phyloP scores from a whole-genome alignment of 2,797 vertebrate species.

The Syngnathus acus region DNA sequence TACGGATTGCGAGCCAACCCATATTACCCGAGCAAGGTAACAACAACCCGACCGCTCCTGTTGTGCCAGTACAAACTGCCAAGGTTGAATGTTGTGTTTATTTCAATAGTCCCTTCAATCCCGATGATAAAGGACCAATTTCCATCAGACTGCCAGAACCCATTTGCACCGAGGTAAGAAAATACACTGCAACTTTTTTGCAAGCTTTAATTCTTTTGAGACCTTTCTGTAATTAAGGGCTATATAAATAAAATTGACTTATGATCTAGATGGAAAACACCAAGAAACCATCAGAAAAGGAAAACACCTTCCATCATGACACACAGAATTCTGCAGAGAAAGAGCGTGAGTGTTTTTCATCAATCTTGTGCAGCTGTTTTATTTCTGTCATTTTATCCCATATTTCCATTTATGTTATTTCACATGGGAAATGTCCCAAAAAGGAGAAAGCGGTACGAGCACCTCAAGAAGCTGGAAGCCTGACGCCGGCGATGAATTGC shows the following conservation, averaged over 20 bases:
- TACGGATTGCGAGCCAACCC: conserved; percentile 53
- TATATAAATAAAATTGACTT: neutral
- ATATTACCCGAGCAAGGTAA: conserved; percentile 60
- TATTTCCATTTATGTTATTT: neutral
- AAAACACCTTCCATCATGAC: conserved; percentile 41
- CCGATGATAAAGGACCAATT: conserved; percentile 37
- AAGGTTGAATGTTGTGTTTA: neutral
- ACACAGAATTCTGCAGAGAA: conserved; percentile 37
- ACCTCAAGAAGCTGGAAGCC: conserved; percentile 26
- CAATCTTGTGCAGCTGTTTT: neutral
- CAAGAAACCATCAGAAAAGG: conserved; percentile 35
- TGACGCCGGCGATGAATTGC: conserved; percentile 19
- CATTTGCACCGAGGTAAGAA: conserved; percentile 62
- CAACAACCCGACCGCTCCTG: neutral
- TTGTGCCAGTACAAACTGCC: neutral
- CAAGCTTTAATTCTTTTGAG: neutral
- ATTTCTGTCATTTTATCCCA: neutral
- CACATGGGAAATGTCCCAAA: neutral
- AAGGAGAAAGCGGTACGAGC: conserved; percentile 36
- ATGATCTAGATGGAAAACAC: conserved; percentile 55
- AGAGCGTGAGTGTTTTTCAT: conserved; percentile 28
- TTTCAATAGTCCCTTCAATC: conserved; percentile 50
- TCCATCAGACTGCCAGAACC: conserved; percentile 45
- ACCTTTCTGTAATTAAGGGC: neutral
- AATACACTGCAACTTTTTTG: neutral